Evolutionary conservation across 1,140 invertebrate species (phyloP), one percentile per base, ranked within the genome.

Genomic region (Samia ricini): DNA sequence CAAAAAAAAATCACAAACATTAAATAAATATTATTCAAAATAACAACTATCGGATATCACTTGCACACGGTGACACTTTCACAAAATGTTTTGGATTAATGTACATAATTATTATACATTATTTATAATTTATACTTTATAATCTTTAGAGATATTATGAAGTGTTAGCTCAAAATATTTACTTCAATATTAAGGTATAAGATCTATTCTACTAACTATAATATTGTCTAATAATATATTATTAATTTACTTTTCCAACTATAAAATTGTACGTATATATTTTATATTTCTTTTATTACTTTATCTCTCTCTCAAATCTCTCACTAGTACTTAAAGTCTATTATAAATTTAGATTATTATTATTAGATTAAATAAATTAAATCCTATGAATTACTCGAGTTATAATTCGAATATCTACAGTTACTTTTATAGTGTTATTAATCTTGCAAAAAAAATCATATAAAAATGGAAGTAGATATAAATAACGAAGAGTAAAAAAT

Each of bases 101-200:
- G 85, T 88, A 88, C 85, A 88, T 88, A 86, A 79, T 63, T 83
- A 85, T 85, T 83, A 85, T 85, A 84, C 72, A 81, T 81, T 81
- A 83, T 66, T 77, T 66, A 73, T 66, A 66, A 62, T 66, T 69
- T 60, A 66, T 71, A 62, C 66, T 73, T 74, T 55, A 72, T 79
- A 85, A 71, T 76, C 77, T 72, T 72, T 88, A 83, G 79, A 74
- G 56, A 72, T 73, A 65, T 83, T 48, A 48, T 21, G 22, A 22
- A 22, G 81, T 66, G 66, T 82, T 86, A 86, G 83, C 76, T 86
- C 81, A 84, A 81, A 84, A 70, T 83, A 77, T 82, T 85, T 79
- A 82, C 77, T 84, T 85, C 79, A 71, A 78, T 67, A 79, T 76
- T 78, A 81, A 81, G 78, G 67, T 72, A 58, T 88, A 88, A 81